Evolutionary conservation across 1,140 invertebrate species (phyloP).

Genomic region (Helicorthomorpha holstii): DNA sequence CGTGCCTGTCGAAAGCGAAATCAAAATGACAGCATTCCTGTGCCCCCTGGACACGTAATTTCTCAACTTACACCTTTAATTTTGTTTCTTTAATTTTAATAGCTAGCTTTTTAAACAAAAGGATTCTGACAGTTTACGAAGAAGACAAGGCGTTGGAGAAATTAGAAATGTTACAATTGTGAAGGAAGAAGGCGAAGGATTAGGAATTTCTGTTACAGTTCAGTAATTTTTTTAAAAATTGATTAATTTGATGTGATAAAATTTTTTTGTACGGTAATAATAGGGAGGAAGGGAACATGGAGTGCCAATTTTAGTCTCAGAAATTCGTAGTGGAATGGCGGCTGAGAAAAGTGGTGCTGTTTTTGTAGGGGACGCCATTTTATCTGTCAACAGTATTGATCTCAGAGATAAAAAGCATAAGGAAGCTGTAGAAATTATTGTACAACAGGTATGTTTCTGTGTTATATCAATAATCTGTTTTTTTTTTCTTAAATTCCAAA

Average conservation of each 20-base stretch:
- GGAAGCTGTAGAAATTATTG: constrained; percentile 52
- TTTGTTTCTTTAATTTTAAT: constrained; percentile 4
- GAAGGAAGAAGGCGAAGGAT: constrained; percentile 30
- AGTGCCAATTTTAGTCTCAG: constrained; percentile 68
- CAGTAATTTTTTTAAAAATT: constrained; percentile 20
- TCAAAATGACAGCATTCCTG: constrained; percentile 14
- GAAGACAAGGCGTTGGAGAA: constrained; percentile 29
- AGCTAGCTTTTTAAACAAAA: constrained; percentile 8
- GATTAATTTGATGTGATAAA: not conserved
- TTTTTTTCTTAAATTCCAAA: too few relatives aligned
- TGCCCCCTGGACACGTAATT: constrained; percentile 28
- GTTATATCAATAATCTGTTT: too few relatives aligned
- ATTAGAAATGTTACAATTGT: constrained; percentile 24
- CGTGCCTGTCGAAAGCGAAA: constrained; percentile 29
- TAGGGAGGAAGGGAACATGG: constrained; percentile 69
- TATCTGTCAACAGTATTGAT: constrained; percentile 58
- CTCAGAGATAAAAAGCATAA: constrained; percentile 46
- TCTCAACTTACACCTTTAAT: not conserved
- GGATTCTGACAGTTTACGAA: constrained; percentile 22
- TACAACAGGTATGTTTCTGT: constrained; percentile 16
- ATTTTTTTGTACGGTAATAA: constrained; percentile 9
- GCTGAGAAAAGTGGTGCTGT: constrained; percentile 47
- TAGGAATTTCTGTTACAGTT: constrained; percentile 33
- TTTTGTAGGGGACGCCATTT: constrained; percentile 65
- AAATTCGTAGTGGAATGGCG: constrained; percentile 57